Evolutionary conservation across 2,797 vertebrate genomes (phyloP).

Genomic region (Vultur gryphus): DNA sequence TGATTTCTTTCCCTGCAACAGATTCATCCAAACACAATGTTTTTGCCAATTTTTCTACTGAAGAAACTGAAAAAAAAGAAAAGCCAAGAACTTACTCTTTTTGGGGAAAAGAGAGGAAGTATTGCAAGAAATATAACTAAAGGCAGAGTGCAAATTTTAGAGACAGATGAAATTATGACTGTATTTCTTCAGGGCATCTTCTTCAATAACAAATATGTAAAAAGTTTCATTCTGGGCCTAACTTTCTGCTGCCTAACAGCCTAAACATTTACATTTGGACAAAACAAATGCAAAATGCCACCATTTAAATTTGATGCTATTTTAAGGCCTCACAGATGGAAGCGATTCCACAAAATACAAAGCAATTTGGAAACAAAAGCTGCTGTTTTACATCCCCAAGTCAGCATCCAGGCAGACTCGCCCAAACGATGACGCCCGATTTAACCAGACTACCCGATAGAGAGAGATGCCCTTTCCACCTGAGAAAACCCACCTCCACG

Average conservation of each 20-base stretch:
- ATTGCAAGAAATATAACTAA: neutral
- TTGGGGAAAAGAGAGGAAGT: neutral
- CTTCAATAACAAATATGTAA: neutral
- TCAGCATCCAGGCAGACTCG: neutral
- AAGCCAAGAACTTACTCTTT: neutral
- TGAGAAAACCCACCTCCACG: neutral
- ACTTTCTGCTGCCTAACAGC: neutral
- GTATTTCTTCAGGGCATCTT: neutral
- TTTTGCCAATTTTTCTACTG: neutral
- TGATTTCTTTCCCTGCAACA: neutral
- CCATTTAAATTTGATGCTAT: neutral
- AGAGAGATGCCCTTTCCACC: neutral
- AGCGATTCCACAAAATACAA: neutral
- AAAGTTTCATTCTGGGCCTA: neutral
- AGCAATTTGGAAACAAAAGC: constrained; percentile 2
- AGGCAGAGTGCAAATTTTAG: neutral
- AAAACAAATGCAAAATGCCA: neutral
- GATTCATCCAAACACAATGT: neutral
- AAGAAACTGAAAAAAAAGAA: neutral
- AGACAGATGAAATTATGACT: neutral
- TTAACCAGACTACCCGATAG: neutral
- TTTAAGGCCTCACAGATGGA: constrained; percentile 3
- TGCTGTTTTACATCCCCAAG: neutral
- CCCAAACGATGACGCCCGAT: fast-evolving
- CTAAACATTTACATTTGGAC: constrained; percentile 1